phyloP scores from a whole-genome alignment of 2,113 vertebrate species.

The Forbesichthys agassizii region DNA sequence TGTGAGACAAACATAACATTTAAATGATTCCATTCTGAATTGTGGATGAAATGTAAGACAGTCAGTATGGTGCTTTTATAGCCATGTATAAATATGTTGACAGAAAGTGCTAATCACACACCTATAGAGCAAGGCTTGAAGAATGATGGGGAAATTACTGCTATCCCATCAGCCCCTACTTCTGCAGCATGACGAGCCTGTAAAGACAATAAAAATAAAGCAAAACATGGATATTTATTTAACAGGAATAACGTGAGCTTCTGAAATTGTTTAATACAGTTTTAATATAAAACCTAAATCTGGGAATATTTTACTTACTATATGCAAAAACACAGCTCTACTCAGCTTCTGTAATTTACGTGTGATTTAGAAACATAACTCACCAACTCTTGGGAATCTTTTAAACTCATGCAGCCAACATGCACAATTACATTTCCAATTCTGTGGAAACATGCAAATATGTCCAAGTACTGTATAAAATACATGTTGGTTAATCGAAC shows the following conservation, averaged over 20 bases:
- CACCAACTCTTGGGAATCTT: slow-evolving; percentile 89
- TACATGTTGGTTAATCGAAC: neutral
- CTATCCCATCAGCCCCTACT: slow-evolving; percentile 84
- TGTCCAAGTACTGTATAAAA: neutral
- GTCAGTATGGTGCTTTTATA: too few species aligned
- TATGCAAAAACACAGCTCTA: too few species aligned
- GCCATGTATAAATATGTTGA: neutral
- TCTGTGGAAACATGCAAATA: slow-evolving; percentile 67
- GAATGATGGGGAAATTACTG: slow-evolving; percentile 88
- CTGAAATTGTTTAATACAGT: too few species aligned
- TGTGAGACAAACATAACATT: slow-evolving; percentile 41
- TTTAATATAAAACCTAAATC: too few species aligned
- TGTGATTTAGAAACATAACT: slow-evolving; percentile 35
- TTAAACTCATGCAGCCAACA: slow-evolving; percentile 89
- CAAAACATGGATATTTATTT: neutral
- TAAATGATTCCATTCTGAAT: neutral
- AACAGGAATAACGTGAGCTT: too few species aligned
- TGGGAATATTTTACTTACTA: too few species aligned
- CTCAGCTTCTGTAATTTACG: too few species aligned
- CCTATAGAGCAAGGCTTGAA: slow-evolving; percentile 85
- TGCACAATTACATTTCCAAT: slow-evolving; percentile 90
- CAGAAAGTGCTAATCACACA: slow-evolving; percentile 45
- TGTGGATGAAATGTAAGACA: neutral
- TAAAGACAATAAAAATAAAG: slow-evolving; percentile 3
- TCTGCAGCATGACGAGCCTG: slow-evolving; percentile 87